Base-by-base conservation (phyloP, 2,888 invertebrate species). In the Antitype chi region DNA sequence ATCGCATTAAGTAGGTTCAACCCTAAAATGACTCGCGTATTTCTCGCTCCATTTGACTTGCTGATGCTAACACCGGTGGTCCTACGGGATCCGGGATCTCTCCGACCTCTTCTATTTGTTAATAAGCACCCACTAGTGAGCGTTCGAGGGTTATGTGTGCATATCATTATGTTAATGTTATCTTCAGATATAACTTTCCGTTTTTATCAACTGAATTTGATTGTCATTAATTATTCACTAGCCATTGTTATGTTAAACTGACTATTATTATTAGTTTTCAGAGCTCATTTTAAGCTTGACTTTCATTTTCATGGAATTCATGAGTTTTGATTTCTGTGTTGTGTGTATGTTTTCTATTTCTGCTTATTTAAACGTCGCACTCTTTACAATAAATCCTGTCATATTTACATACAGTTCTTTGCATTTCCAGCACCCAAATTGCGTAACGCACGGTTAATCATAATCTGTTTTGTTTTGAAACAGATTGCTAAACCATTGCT, bases 51-150 rank as follows among this genome's bases (percentile, higher is more conserved):
- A 94, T 94, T 95, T 91, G 94, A 94, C 94, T 95, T 95, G 94
- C 92, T 94, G 94, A 95, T 94, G 92, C 84, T 92, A 92, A 92
- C 92, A 94, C 93, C 92, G 94, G 95, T 94, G 95, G 95, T 94
- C 94, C 91, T 87, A 60, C 81, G 85, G 89, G 91, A 85, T 87
- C 78, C 82, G 80, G 82, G 84, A 78, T 89, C 89, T 87, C 81
- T 81, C 32, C 85, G 89, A 91, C 90, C 92, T 92, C 90, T 92
- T 94, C 92, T 94, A 92, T 93, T 95, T 95, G 94, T 93, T 92
- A 93, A 93, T 93, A 93, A 90, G 91, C 90, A 91, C 90, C 91
- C 89, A 92, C 90, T 85, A 87, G 85, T 89, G 87, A 79, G 60
- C 76, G 55, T 73, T 81, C 38, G 60, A 88, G 79, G 80, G 81